Percentiles rank a stretch among this genome's conserved stretches.
phyloP scores from a whole-genome alignment of 1,140 invertebrate species.

The Procambarus virginalis region DNA sequence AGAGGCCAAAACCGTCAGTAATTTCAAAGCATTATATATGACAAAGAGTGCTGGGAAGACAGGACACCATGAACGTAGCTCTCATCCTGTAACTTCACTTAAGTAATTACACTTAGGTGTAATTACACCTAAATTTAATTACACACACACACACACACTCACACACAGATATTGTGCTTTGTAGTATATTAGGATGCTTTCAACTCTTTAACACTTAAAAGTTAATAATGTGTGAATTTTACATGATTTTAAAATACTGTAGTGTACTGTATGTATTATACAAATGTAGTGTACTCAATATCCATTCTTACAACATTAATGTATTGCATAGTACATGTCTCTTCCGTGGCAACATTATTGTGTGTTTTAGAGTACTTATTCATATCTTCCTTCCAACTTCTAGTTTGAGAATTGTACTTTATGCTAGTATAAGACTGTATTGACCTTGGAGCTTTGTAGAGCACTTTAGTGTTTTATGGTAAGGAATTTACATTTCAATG shows the following conservation, averaged over 20 bases:
- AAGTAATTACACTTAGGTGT: no score
- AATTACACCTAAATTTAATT: no score
- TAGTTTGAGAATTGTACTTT: slow-evolving; percentile 25
- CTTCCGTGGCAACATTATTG: slow-evolving; percentile 32
- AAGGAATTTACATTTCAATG: slow-evolving; percentile 19
- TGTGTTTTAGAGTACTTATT: slow-evolving; percentile 41
- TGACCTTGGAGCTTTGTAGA: slow-evolving; percentile 34
- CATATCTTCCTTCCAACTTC: slow-evolving; percentile 30
- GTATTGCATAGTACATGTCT: slow-evolving; percentile 16
- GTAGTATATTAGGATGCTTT: neutral
- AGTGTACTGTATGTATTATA: neutral
- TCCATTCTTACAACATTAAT: slow-evolving; percentile 17
- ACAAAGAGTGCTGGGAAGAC: no score
- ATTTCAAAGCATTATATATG: no score
- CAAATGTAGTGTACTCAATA: neutral
- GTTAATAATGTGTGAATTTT: neutral
- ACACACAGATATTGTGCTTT: neutral
- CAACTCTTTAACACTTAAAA: neutral
- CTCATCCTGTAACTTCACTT: no score
- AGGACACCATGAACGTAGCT: no score
- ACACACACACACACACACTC: no score
- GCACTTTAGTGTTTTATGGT: slow-evolving; percentile 27
- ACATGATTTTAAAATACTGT: neutral
- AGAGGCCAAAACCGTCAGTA: no score
- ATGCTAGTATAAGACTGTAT: slow-evolving; percentile 19